phyloP scores from a whole-genome alignment of 2,113 vertebrate genomes.

The Rhizomys pruinosus region DNA sequence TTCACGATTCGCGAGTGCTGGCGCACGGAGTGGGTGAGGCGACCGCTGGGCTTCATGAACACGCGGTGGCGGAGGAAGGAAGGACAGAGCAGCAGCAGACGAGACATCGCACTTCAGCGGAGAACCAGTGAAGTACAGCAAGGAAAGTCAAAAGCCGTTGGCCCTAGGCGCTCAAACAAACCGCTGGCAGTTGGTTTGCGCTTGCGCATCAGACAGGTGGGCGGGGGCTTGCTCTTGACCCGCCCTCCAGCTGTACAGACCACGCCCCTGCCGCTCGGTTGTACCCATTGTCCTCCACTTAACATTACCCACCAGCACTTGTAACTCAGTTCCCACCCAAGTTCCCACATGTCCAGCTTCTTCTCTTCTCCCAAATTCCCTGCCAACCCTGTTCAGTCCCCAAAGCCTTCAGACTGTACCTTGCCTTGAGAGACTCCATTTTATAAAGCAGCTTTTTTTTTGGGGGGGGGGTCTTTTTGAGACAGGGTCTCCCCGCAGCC shows the following conservation, averaged over 20 bases:
- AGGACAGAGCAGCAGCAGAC: no score
- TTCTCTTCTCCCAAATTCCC: no score
- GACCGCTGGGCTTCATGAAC: background rate
- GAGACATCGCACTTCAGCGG: background rate
- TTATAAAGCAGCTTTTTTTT: no score
- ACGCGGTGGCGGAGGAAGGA: background rate
- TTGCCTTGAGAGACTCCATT: no score
- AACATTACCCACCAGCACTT: background rate
- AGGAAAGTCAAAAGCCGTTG: rapidly evolving
- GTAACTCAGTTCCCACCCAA: rapidly evolving
- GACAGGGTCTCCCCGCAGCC: no score
- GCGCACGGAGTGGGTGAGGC: background rate
- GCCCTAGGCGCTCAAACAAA: rapidly evolving
- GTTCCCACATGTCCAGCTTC: rapidly evolving
- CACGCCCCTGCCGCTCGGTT: background rate
- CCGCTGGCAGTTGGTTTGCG: background rate
- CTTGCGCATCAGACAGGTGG: background rate
- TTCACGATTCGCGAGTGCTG: background rate
- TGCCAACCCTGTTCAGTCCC: background rate
- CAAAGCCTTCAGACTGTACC: background rate
- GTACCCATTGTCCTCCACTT: background rate
- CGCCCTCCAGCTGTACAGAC: background rate
- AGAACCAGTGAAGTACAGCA: rapidly evolving
- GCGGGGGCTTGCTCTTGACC: background rate
- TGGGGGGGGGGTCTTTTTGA: no score